Evolutionary conservation across 2,888 invertebrate species (phyloP).

Genomic region (Rotaria macrura): DNA sequence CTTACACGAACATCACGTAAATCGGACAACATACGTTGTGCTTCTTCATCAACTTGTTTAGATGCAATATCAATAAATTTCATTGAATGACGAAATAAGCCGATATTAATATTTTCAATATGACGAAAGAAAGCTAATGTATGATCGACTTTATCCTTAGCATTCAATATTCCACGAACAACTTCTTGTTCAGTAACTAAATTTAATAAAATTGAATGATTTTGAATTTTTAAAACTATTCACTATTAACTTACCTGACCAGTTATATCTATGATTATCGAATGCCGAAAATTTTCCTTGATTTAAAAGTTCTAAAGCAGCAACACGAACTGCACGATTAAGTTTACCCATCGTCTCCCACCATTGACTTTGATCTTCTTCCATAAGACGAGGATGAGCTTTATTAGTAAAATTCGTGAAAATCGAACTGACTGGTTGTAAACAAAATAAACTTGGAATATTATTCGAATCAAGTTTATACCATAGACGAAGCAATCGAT

Average conservation of each 20-base stretch:
- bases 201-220: neutral
- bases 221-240: no score
- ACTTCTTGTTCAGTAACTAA: slow-evolving; percentile 92
- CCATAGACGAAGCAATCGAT: slow-evolving; percentile 49
- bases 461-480: slow-evolving; percentile 63
- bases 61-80: slow-evolving; percentile 76
- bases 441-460: slow-evolving; percentile 65
- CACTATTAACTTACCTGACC: slow-evolving; percentile 22
- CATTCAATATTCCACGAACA: slow-evolving; percentile 81
- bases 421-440: slow-evolving; percentile 72
- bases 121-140: slow-evolving; percentile 80
- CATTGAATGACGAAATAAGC: slow-evolving; percentile 67
- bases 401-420: slow-evolving; percentile 93
- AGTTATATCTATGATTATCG: slow-evolving; percentile 33
- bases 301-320: slow-evolving; percentile 71
- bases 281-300: slow-evolving; percentile 42
- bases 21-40: slow-evolving; percentile 73
- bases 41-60: slow-evolving; percentile 82
- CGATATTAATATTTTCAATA: slow-evolving; percentile 90
- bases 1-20: slow-evolving; percentile 78
- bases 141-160: slow-evolving; percentile 85
- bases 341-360: slow-evolving; percentile 91
- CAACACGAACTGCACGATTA: slow-evolving; percentile 83
- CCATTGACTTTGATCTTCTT: slow-evolving; percentile 91
- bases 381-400: slow-evolving; percentile 75